A percentile compares a stretch with the other conserved stretches of the same genome.
Conservation (phyloP, 2,113 vertebrate genomes). For the Siniperca chuatsi region DNA sequence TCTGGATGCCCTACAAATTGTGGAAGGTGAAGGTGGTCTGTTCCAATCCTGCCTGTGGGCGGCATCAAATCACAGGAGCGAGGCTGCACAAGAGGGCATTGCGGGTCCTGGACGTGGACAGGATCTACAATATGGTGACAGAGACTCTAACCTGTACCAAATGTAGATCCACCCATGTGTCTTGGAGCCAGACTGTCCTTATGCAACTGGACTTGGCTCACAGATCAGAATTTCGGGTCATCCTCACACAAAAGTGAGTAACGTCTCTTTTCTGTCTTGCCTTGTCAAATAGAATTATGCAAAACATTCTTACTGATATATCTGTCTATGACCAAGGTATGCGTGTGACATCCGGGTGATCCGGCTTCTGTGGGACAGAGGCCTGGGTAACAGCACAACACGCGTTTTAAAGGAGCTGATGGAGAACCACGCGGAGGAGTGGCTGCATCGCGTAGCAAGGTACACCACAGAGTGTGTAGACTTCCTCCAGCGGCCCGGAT, state of each 20-base stretch:
- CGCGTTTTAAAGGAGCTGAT: neutral
- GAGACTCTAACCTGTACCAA: constrained; percentile 42
- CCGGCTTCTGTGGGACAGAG: neutral
- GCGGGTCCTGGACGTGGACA: constrained; percentile 22
- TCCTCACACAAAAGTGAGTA: constrained; percentile 15
- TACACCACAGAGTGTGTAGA: constrained; percentile 20
- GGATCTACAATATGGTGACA: constrained; percentile 34
- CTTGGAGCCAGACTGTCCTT: constrained; percentile 33
- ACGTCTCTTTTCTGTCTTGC: neutral
- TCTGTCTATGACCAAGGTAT: neutral
- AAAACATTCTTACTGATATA: neutral
- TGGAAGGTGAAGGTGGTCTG: neutral
- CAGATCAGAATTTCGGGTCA: constrained; percentile 18
- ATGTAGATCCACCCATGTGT: constrained; percentile 20
- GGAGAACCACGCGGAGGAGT: constrained; percentile 13
- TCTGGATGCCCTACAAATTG: neutral
- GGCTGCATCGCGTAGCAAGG: neutral
- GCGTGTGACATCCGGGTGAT: constrained; percentile 17
- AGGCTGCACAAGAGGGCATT: constrained; percentile 16
- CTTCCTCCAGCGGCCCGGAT: neutral
- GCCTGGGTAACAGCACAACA: constrained; percentile 13
- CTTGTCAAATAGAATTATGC: neutral
- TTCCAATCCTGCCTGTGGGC: neutral
- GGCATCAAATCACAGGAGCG: constrained; percentile 2
- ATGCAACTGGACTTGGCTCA: constrained; percentile 23